Base-by-base conservation (phyloP, 2,888 invertebrate genomes). In the Diarsia dahlii region DNA sequence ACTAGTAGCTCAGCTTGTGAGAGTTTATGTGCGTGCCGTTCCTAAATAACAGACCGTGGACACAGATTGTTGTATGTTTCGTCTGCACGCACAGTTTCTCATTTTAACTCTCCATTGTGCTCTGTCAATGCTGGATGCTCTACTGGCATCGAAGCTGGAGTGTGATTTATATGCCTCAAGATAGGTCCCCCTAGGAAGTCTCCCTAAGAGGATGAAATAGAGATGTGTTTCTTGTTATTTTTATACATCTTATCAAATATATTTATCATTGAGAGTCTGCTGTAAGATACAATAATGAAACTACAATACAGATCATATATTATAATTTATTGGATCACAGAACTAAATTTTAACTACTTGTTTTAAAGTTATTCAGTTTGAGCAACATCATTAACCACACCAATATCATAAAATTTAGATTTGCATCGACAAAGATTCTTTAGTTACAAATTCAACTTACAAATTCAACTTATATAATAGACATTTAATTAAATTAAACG, bases 271-370 rank as follows among this genome's bases (percentile, higher is more conserved):
- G 54, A 46, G 34, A 20, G 23, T 23, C 34, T 54, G 28, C 13
- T 69, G n/a, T 0, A 46, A 2, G n/a, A 60, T 63, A 48, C 39
- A 39, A 39, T 23, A 91, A 89, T 87, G 64, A 92, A 92, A 91
- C 88, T 85, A 79, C 52, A 76, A 84, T 89, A 91, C 89, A 93
- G 92, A 92, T 94, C 92, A 93, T 92, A 93, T 80, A 80, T 79
- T 79, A 74, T 93, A 93, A 91, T 93, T 95, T 93, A 94, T 94
- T 95, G 92, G 93, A 95, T 95, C 95, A 95, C 95, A 95, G 93
- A 95, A 95, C 95, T 94, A 95, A 95, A 95, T 94, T 93, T 93
- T 94, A 90, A 90, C 94, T 95, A 95, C 94, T 92, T 91, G 87
- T 92, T 87, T 93, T 93, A 93, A 94, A 94, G 92, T 94, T 93